phyloP scores from a whole-genome alignment of 1,140 invertebrate genomes.

The Prorops nasuta region DNA sequence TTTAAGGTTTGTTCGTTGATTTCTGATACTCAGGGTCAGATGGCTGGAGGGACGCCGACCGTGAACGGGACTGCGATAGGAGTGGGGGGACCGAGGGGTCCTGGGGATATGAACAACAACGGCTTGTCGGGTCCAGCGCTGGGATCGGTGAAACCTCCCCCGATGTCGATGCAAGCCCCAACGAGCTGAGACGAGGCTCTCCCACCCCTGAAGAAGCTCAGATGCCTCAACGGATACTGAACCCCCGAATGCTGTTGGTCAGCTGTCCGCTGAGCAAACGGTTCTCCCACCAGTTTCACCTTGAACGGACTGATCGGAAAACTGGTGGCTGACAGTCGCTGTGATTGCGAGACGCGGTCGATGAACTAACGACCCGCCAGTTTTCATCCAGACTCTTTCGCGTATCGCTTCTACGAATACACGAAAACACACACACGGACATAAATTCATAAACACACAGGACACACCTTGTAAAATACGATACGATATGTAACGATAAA shows the following conservation, averaged over 20 bases:
- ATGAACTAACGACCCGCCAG: too few species aligned
- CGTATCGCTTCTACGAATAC: neutral
- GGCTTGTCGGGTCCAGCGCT: conserved; percentile 51
- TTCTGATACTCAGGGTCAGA: conserved; percentile 47
- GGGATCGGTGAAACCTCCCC: conserved; percentile 50
- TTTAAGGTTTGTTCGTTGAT: neutral
- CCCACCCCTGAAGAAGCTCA: conserved; percentile 51
- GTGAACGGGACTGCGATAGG: conserved; percentile 48
- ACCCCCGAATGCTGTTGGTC: neutral
- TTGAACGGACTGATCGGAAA: neutral
- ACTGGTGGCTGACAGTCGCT: neutral
- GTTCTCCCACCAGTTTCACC: too few species aligned
- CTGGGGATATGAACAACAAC: conserved; percentile 56
- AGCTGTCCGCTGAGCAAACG: neutral
- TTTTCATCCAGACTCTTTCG: too few species aligned
- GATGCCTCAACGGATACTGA: conserved; percentile 54
- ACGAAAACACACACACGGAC: conserved; percentile 1
- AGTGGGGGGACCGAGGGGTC: conserved; percentile 44
- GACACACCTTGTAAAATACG: conserved; percentile 28
- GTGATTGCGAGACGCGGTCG: neutral
- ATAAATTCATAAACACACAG: neutral
- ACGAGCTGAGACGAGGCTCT: conserved; percentile 55
- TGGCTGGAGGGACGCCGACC: conserved; percentile 43
- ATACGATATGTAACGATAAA: conserved; percentile 23
- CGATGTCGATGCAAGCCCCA: conserved; percentile 53